Base-by-base conservation (phyloP, 2,113 vertebrate genomes). In the Podarcis cretensis region DNA sequence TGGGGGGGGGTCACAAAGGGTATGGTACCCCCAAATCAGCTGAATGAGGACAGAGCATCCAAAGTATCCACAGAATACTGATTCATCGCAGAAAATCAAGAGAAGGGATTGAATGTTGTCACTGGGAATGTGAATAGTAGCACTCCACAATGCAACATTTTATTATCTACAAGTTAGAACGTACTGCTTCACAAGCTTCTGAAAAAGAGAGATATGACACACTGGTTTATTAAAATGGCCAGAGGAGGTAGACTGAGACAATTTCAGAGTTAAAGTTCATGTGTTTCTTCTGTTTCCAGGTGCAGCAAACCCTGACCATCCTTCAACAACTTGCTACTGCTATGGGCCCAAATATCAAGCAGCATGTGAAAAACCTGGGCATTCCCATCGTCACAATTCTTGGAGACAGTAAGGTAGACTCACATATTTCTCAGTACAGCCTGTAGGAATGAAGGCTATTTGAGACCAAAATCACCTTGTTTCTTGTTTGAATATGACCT, bases 381-480 rank as follows among this genome's bases (percentile, higher is more conserved):
- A 97, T 99, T 85, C 97, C 98, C 30, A 91, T 99, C 40, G 97
- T 99, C 93, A 98, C 98, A 5, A 98, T 99, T 48, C 97, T 99
- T 81, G 99, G 99, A 87, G 99, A 99, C 88, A 99, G 98, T 96
- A 99, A 99, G 98, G 99, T 99, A 97, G 93, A 90, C 84, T 40
- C 23, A 13, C 66, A 6, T 87, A 75, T 43, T n/a, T 2, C 65
- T 37, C 1, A 63, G 21, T 25, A 78, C 8, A 76, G 57, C 25
- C 10, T 82, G 90, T 37, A 75, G 78, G 48, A 6, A 0, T 84
- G 5, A 27, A 83, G 8, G 27, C 71, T 12, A 16, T 79, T 30
- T 30, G 21, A 54, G 12, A 73, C 13, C 25, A 6, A 16, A 68
- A 30, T 65, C 25, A 30, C 14, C 20, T 14, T 20, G 13, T 59